phyloP scores from a whole-genome alignment of 1,140 invertebrate genomes.

The Phymorhynchus buccinoides region DNA sequence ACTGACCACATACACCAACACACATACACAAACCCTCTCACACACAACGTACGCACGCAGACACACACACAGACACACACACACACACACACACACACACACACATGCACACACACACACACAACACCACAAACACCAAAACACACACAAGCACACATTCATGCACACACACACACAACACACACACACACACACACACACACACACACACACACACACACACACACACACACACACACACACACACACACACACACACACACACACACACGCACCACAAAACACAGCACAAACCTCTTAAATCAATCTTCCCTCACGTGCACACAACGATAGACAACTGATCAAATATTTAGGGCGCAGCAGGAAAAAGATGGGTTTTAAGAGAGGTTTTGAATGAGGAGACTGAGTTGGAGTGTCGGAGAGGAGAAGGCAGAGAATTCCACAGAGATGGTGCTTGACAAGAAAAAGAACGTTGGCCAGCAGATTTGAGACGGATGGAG shows the following conservation, averaged over 20 bases:
- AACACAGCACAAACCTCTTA: too few relatives aligned
- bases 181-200: background rate
- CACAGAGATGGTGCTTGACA: too few relatives aligned
- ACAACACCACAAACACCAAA: background rate
- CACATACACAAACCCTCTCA: background rate
- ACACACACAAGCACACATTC: background rate
- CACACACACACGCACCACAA: conserved; percentile 1
- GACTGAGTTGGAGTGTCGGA: too few relatives aligned
- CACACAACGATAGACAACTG: too few relatives aligned
- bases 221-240: background rate
- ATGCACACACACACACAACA: background rate
- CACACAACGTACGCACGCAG: too few relatives aligned
- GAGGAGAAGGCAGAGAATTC: too few relatives aligned
- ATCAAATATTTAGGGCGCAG: too few relatives aligned
- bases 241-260: conserved; percentile 7
- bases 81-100: background rate
- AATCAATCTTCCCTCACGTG: too few relatives aligned
- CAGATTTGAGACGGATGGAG: too few relatives aligned
- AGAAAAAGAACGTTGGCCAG: too few relatives aligned
- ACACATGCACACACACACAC: conserved; percentile 18
- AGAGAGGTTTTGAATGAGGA: too few relatives aligned
- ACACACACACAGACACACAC: background rate
- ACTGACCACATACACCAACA: background rate
- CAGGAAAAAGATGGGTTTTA: too few relatives aligned
- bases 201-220: conserved; percentile 15